Conservation (phyloP, 2,113 vertebrate genomes). For the Stigmatopora argus region DNA sequence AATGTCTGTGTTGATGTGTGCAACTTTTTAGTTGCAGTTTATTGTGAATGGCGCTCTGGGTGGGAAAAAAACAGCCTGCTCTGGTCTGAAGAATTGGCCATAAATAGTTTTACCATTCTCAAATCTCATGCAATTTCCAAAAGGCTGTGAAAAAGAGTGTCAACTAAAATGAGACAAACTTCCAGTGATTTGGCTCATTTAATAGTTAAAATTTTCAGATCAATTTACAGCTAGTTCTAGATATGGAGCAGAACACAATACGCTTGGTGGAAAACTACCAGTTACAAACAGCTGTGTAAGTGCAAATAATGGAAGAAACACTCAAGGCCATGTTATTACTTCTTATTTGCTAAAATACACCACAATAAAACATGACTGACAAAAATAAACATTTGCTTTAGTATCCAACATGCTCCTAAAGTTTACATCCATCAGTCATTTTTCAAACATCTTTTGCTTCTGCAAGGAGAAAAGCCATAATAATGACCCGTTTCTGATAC, state of each 20-base stretch:
- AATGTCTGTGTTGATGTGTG: too few relatives aligned
- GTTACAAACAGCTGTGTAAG: slow-evolving; percentile 42
- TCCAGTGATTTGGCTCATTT: slow-evolving; percentile 27
- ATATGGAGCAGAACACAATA: slow-evolving; percentile 27
- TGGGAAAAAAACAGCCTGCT: too few relatives aligned
- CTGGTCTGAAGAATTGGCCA: too few relatives aligned
- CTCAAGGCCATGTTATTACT: not conserved
- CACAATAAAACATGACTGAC: slow-evolving; percentile 22
- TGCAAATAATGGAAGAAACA: slow-evolving; percentile 33
- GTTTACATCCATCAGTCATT: slow-evolving; percentile 10
- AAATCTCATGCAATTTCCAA: not conserved
- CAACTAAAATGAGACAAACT: not conserved
- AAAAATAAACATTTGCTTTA: slow-evolving; percentile 33
- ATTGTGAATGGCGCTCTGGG: too few relatives aligned
- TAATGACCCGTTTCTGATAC: not conserved
- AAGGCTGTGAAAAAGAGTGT: too few relatives aligned
- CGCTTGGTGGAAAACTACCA: slow-evolving; percentile 17
- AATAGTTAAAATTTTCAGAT: slow-evolving; percentile 48
- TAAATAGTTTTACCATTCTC: too few relatives aligned
- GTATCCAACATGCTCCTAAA: slow-evolving; percentile 25
- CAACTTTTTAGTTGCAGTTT: too few relatives aligned
- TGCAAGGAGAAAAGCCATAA: not conserved
- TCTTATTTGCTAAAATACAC: slow-evolving; percentile 25
- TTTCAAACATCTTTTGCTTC: slow-evolving; percentile 10
- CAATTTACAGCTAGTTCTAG: slow-evolving; percentile 19